Conservation (phyloP, 2,113 vertebrate species). For the Morone saxatilis region DNA sequence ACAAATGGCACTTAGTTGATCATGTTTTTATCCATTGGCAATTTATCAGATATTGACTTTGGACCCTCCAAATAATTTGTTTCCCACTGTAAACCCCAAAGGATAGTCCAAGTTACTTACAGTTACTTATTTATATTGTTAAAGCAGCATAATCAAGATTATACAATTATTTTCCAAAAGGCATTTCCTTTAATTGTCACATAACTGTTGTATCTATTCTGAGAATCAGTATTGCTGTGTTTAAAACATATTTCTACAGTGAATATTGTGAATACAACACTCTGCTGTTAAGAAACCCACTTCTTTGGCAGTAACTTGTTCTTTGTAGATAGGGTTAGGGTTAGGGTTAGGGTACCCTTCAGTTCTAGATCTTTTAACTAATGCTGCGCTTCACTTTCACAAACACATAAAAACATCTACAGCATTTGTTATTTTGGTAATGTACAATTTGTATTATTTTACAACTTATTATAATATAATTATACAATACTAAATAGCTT, state of each 20-base stretch:
- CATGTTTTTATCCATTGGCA: neutral
- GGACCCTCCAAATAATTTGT: neutral
- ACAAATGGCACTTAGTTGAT: neutral
- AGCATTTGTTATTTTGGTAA: neutral
- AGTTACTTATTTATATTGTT: neutral
- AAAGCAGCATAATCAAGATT: neutral
- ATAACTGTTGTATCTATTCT: neutral
- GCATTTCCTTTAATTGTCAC: neutral
- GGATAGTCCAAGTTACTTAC: neutral
- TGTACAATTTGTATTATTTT: neutral
- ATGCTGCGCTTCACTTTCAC: neutral
- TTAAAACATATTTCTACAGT: neutral
- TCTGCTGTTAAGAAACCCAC: neutral
- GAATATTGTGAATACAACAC: neutral
- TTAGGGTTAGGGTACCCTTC: too few species aligned
- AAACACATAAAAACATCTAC: neutral
- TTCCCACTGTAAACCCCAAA: neutral
- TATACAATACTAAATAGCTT: neutral
- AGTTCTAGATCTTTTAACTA: neutral
- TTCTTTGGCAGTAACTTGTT: neutral
- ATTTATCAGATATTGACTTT: neutral
- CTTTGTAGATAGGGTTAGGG: neutral
- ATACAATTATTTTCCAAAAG: neutral
- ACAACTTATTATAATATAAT: too few species aligned
- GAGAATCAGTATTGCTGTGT: neutral